A percentile compares a stretch with the other conserved stretches of the same genome.
Conservation (phyloP, 2,888 invertebrate species). For the Anorthoa munda region DNA sequence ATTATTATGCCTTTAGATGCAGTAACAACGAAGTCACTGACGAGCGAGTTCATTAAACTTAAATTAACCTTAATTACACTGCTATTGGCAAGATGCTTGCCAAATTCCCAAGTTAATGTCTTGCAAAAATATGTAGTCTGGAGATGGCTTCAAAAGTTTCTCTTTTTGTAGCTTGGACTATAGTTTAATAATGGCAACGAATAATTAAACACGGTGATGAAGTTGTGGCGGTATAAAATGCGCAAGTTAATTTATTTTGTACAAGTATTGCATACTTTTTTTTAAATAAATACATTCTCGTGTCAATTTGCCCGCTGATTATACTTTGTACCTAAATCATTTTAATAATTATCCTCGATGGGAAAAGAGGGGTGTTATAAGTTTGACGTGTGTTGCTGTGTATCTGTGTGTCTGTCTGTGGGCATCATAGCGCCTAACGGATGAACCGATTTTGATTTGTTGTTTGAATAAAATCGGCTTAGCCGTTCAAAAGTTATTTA, state of each 20-base stretch:
- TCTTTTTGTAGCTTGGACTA: slow-evolving; percentile 42
- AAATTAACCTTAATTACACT: slow-evolving; percentile 63
- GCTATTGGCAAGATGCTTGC: slow-evolving; percentile 57
- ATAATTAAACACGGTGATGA: slow-evolving; percentile 27
- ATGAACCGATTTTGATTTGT: no score
- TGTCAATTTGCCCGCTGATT: slow-evolving; percentile 1
- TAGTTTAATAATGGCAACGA: slow-evolving; percentile 20
- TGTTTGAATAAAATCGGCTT: no score
- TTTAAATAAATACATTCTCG: slow-evolving; percentile 1
- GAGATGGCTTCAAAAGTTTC: slow-evolving; percentile 38
- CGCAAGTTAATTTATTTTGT: slow-evolving; percentile 7
- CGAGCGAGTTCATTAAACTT: slow-evolving; percentile 56
- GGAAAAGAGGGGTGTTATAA: no score
- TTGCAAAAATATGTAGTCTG: slow-evolving; percentile 49
- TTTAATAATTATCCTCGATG: no score
- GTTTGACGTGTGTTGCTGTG: no score
- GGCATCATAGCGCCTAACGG: no score
- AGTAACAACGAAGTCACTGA: slow-evolving; percentile 48
- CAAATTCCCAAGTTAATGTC: slow-evolving; percentile 58
- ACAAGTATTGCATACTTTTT: background rate
- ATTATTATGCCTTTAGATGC: slow-evolving; percentile 46
- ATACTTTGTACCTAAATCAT: background rate
- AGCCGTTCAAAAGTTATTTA: no score
- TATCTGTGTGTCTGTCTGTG: no score
- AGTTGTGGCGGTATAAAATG: background rate